A percentile compares a stretch with the other conserved stretches of the same genome.
Conservation (phyloP, 2,113 vertebrate genomes). For the Uria aalge region DNA sequence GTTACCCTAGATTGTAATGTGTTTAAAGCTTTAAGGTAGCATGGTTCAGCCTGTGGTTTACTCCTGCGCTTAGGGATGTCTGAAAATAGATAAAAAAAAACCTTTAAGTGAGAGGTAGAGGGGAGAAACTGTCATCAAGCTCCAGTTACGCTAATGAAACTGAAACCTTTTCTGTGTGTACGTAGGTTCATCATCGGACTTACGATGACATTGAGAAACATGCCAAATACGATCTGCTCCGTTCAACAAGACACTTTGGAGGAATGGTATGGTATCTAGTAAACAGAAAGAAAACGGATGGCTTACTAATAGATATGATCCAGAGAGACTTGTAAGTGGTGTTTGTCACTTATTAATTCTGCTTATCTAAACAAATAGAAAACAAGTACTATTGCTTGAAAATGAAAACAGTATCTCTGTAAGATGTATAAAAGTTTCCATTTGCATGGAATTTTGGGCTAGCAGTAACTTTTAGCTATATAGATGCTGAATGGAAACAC, state of each 20-base stretch:
- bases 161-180: background rate
- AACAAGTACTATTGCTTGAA: background rate
- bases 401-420: background rate
- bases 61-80: background rate
- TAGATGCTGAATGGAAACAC: background rate
- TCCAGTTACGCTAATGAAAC: background rate
- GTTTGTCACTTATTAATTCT: background rate
- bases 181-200: conserved; percentile 80
- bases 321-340: conserved; percentile 88
- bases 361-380: background rate
- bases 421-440: background rate
- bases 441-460: background rate
- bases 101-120: background rate
- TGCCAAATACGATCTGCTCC: conserved; percentile 86
- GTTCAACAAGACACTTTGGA: conserved; percentile 91
- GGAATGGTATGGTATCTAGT: conserved; percentile 91
- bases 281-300: conserved; percentile 81
- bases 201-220: conserved; percentile 89
- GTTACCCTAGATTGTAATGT: background rate
- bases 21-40: background rate
- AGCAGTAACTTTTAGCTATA: background rate
- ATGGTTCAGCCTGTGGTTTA: background rate
- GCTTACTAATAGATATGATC: conserved; percentile 90
- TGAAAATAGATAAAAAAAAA: background rate
- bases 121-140: background rate